phyloP scores from a whole-genome alignment of 2,113 vertebrate species.

The Nicator chloris region DNA sequence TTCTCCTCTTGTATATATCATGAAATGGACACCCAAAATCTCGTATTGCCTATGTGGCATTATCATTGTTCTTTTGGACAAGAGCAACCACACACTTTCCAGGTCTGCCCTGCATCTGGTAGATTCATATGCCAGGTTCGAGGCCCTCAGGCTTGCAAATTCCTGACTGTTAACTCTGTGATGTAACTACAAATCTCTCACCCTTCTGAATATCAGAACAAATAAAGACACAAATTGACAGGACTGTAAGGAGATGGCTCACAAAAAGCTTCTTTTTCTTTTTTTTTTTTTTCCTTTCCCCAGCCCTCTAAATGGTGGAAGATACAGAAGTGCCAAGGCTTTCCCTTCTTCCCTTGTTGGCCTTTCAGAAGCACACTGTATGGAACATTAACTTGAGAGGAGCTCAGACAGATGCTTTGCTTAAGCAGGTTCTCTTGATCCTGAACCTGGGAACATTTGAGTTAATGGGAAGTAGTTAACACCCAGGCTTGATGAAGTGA shows the following conservation, averaged over 20 bases:
- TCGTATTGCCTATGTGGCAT: fast-evolving
- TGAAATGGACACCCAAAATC: neutral
- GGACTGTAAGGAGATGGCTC: neutral
- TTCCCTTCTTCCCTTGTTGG: neutral
- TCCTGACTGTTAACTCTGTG: neutral
- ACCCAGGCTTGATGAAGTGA: constrained; percentile 21
- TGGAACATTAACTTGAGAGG: constrained; percentile 6
- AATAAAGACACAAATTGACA: neutral
- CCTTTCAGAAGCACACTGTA: neutral
- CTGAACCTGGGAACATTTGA: constrained; percentile 30
- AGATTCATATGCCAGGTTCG: neutral
- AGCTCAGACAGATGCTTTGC: constrained; percentile 9
- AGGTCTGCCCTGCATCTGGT: neutral
- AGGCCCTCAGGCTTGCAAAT: neutral
- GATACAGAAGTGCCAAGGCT: neutral
- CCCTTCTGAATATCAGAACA: neutral
- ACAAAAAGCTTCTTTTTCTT: neutral
- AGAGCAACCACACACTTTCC: neutral
- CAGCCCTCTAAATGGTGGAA: neutral
- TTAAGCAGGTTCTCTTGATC: constrained; percentile 43
- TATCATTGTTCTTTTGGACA: neutral
- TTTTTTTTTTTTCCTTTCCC: fast-evolving
- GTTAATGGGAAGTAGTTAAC: constrained; percentile 53
- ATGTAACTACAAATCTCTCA: neutral
- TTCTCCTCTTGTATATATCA: fast-evolving